Percentiles rank a stretch among this genome's conserved stretches.
phyloP scores from a whole-genome alignment of 1,140 invertebrate genomes.

The Telenomus remus region DNA sequence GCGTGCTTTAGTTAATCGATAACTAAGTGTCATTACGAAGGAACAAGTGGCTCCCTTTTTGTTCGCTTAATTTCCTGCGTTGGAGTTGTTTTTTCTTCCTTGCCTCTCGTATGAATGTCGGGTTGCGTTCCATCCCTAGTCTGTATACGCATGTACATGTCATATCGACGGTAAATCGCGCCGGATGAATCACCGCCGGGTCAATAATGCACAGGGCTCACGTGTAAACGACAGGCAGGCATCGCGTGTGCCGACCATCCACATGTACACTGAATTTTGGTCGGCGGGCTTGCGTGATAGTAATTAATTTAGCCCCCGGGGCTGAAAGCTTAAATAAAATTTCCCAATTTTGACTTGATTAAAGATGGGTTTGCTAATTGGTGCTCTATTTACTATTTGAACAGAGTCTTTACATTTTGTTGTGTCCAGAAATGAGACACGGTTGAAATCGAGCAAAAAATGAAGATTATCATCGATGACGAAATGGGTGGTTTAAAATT shows the following conservation, averaged over 20 bases:
- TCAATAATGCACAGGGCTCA: slow-evolving; percentile 58
- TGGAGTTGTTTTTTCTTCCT: neutral
- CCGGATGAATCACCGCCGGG: slow-evolving; percentile 66
- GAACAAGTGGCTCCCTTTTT: slow-evolving; percentile 5
- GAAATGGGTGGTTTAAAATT: no score
- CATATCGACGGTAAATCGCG: slow-evolving; percentile 42
- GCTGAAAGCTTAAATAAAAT: no score
- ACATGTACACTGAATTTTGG: slow-evolving; percentile 25
- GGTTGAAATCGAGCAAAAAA: no score
- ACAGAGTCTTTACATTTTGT: no score
- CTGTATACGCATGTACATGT: slow-evolving; percentile 24
- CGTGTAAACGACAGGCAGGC: slow-evolving; percentile 20
- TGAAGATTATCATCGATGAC: no score
- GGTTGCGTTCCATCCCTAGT: neutral
- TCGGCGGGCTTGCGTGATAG: slow-evolving; percentile 12
- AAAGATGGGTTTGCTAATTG: neutral
- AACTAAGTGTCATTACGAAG: slow-evolving; percentile 43
- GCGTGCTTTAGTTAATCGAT: slow-evolving; percentile 45
- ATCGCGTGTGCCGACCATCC: slow-evolving; percentile 8
- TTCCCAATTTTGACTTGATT: neutral
- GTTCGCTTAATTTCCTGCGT: slow-evolving; percentile 1
- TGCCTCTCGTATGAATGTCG: no score
- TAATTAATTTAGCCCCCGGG: slow-evolving; percentile 28
- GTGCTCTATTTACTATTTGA: no score
- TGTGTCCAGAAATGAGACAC: no score